Evolutionary conservation across 2,888 invertebrate species (phyloP).

Genomic region (Tuta absoluta): DNA sequence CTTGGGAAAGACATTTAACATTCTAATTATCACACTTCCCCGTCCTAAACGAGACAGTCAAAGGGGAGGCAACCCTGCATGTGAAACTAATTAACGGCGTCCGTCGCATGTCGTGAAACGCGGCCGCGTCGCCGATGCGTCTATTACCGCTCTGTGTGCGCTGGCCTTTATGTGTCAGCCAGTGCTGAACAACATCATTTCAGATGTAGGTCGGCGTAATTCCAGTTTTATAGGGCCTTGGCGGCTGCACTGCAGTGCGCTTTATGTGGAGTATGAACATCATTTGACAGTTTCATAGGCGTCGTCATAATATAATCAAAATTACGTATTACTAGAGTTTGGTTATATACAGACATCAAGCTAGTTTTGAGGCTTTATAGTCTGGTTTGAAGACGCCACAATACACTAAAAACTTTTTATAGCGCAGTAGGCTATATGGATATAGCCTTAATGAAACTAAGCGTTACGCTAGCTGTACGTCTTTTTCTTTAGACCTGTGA

Average conservation of each 20-base stretch:
- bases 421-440: too few species aligned
- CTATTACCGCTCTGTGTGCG: conserved; percentile 38
- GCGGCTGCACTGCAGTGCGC: neutral
- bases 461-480: too few species aligned
- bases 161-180: conserved; percentile 16
- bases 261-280: neutral
- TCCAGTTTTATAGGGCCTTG: conserved; percentile 13
- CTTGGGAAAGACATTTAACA: neutral
- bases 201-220: conserved; percentile 3
- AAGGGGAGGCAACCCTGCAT: conserved; percentile 16
- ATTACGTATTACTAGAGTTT: neutral
- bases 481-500: too few species aligned
- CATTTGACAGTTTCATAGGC: neutral
- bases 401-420: too few species aligned
- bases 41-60: neutral
- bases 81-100: conserved; percentile 44
- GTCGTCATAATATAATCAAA: neutral
- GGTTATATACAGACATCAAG: neutral
- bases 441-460: too few species aligned
- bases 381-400: too few species aligned
- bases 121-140: conserved; percentile 43
- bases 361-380: too few species aligned
- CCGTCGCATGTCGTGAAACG: conserved; percentile 39
- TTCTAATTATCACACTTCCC: neutral
- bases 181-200: neutral